A percentile compares a stretch with the other conserved stretches of the same genome.
These are phyloP conservation scores for Sepiola atlantica DNA, from an alignment of 2,888 invertebrate genomes.

Conservation along the genomic window DNA sequence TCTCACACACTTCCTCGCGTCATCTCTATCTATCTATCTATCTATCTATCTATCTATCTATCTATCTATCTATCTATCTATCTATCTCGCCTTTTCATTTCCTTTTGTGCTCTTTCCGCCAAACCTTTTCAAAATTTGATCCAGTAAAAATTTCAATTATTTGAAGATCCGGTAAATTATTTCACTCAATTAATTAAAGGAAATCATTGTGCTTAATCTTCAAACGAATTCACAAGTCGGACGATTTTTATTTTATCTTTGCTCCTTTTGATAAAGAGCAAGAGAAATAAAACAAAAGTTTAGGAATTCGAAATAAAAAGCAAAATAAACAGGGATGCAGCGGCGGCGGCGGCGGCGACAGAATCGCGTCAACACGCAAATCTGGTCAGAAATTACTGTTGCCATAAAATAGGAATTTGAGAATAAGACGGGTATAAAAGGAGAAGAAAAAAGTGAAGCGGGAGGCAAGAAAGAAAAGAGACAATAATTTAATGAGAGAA, in stretches of 20 bases:
- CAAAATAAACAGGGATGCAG: too few species aligned
- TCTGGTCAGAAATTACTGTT: background rate
- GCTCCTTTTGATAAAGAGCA: background rate
- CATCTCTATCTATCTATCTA: too few species aligned
- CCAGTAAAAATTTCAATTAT: background rate
- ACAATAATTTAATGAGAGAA: background rate
- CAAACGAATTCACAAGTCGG: background rate
- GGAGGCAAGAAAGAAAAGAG: too few species aligned
- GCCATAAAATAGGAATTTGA: background rate
- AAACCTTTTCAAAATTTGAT: background rate
- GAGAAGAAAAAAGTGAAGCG: too few species aligned
- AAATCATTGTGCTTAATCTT: background rate
- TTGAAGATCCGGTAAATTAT: background rate
- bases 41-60: too few species aligned
- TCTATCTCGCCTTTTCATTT: too few species aligned
- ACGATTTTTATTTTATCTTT: background rate
- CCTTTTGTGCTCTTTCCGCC: too few species aligned
- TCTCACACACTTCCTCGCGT: too few species aligned
- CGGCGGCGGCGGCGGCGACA: background rate
- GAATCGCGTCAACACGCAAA: background rate
- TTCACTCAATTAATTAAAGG: background rate
- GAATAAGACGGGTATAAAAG: too few species aligned
- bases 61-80: too few species aligned
- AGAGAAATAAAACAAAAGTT: background rate
- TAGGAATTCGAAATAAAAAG: background rate